Evolutionary conservation across 2,888 invertebrate species (phyloP), one percentile per base, ranked within the genome.

Genomic region (Melinopterus prodromus): DNA sequence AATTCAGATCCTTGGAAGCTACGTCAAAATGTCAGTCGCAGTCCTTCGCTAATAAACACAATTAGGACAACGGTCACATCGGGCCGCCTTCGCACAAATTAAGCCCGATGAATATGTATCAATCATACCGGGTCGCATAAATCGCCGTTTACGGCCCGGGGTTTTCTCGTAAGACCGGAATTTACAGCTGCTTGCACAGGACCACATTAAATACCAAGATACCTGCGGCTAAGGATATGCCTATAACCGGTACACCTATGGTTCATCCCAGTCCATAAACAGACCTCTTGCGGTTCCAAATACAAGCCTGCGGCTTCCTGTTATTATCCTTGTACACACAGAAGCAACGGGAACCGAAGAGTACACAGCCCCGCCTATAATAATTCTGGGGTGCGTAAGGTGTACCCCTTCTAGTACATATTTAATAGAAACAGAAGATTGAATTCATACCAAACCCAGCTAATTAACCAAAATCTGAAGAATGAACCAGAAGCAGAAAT

Each of bases 261-360:
- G 79, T 79, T 77, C 77, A 71, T 79, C 79, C 37, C n/a, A 79
- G 77, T 79, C 69, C 69, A 79, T 77, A 77, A 79, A 79, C 76
- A 79, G 79, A 79, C 79, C 79, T 77, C 77, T 77, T 37, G 72
- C 69, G 79, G 77, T 77, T 79, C 26, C 77, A 72, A 71, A 76
- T 78, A 53, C 70, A n/a, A 74, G 78, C 15, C 15, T 71, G 71
- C 16, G 79, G 79, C 38, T 71, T 79, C 69, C 26, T 76, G 69
- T 77, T 79, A 79, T 79, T 79, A 79, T 71, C 74, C 71, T 69
- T 71, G 35, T 36, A 71, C 72, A 35, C 72, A 77, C 77, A 1
- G 9, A 53, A 7, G 12, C 53, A 53, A 53, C 5, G 12, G 9
- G 12, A 53, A 53, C 53, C 53, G 12, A 1, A 12, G 9, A 7